Conservation (phyloP, 2,113 vertebrate species). For the Axis porcinus region DNA sequence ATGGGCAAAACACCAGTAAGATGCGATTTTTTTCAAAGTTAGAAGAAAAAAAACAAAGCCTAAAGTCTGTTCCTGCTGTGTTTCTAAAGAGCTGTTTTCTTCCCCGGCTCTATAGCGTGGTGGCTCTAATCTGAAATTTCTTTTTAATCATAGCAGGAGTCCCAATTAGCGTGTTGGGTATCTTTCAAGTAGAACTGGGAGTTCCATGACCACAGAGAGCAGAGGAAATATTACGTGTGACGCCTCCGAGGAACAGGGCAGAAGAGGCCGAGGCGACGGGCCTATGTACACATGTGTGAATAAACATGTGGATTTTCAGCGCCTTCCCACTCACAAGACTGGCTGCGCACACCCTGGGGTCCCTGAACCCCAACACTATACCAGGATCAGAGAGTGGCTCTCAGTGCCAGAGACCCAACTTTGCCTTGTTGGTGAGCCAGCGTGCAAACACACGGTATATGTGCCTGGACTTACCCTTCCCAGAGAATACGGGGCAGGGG, state of each 20-base stretch:
- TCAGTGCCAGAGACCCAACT: neutral
- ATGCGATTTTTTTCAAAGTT: conserved; percentile 74
- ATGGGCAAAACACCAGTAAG: conserved; percentile 68
- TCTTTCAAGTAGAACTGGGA: conserved; percentile 78
- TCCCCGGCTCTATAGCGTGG: conserved; percentile 77
- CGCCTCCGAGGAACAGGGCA: neutral
- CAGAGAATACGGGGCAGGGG: neutral
- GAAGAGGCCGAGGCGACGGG: neutral
- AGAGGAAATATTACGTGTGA: conserved; percentile 36
- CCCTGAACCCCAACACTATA: neutral
- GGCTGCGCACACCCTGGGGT: neutral
- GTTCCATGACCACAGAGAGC: conserved; percentile 61
- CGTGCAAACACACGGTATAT: fast-evolving
- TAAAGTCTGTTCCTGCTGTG: conserved; percentile 78
- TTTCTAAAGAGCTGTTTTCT: conserved; percentile 84
- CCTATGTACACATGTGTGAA: neutral
- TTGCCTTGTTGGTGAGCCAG: neutral
- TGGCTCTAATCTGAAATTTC: conserved; percentile 84
- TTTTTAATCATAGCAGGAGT: conserved; percentile 87
- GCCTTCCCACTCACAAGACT: neutral
- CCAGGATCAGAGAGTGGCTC: neutral
- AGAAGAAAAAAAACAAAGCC: conserved; percentile 45
- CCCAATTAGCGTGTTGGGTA: conserved; percentile 84
- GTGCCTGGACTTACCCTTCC: fast-evolving
- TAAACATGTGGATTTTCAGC: neutral